A percentile compares a stretch with the other conserved stretches of the same genome.
phyloP scores from a whole-genome alignment of 2,113 vertebrate genomes.

The Plestiodon gilberti region DNA sequence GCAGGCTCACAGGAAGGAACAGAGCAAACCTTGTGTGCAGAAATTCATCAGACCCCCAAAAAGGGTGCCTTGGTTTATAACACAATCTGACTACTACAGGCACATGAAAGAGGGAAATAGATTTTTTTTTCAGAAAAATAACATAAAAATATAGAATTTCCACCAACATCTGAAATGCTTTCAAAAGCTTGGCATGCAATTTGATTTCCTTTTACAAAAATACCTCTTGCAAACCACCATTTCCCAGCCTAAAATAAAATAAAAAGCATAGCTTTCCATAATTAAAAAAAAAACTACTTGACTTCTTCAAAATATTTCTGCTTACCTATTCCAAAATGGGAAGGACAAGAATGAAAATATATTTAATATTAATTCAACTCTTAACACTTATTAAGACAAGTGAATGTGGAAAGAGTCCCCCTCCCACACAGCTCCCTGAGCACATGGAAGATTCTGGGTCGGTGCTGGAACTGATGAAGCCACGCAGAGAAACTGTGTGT shows the following conservation, averaged over 20 bases:
- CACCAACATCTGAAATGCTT: neutral
- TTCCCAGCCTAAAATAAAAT: neutral
- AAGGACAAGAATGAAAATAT: neutral
- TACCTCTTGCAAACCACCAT: neutral
- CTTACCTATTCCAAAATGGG: neutral
- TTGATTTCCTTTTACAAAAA: neutral
- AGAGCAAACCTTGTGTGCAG: neutral
- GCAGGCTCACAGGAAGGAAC: neutral
- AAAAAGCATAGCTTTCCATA: neutral
- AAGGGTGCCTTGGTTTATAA: too few species aligned
- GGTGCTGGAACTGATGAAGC: too few species aligned
- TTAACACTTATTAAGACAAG: too few species aligned
- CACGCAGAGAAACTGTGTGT: too few species aligned
- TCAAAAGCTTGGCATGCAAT: neutral
- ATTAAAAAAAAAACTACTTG: neutral
- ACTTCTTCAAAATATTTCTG: neutral
- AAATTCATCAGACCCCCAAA: neutral
- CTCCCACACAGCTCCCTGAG: neutral
- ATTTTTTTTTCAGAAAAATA: neutral
- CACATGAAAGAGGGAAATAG: neutral
- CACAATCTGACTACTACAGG: neutral
- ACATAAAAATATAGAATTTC: neutral
- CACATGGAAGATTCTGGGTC: too few species aligned
- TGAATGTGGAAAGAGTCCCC: neutral
- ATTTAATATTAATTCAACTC: neutral